Evolutionary conservation across 2,797 vertebrate genomes (phyloP).

Genomic region (Melanogrammus aeglefinus): DNA sequence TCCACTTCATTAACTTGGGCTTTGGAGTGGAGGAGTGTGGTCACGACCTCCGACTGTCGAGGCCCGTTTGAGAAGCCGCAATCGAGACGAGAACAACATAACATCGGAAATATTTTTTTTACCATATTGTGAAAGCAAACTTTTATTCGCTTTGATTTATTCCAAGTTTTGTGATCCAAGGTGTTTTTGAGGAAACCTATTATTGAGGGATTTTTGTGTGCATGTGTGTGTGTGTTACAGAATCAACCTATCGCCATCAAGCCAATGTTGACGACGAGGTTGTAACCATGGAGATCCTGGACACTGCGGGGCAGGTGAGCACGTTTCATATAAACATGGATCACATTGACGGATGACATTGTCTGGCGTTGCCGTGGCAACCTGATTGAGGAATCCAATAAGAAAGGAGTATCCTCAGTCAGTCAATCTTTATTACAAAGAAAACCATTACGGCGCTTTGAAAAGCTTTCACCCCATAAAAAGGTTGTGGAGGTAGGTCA

Average conservation of each 20-base stretch:
- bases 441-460: too few species aligned
- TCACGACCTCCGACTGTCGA: not conserved
- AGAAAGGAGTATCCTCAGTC: too few species aligned
- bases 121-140: too few species aligned
- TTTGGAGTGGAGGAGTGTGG: not conserved
- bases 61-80: too few species aligned
- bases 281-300: constrained; percentile 96
- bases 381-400: not conserved
- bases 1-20: not conserved
- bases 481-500: too few species aligned
- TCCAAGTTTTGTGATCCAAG: not conserved
- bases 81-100: too few species aligned
- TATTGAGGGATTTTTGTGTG: not conserved
- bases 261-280: constrained; percentile 93
- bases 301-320: constrained; percentile 95
- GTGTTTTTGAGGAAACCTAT: not conserved
- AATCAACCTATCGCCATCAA: constrained; percentile 96
- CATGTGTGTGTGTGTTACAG: constrained; percentile 61
- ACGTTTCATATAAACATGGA: not conserved
- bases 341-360: not conserved
- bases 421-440: not conserved
- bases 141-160: not conserved
- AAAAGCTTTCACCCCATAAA: too few species aligned
- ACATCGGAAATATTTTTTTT: too few species aligned
- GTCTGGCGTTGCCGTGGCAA: not conserved